These are phyloP conservation scores for Himalopsyche kuldschensis DNA, from an alignment of 2,888 invertebrate genomes.

Conservation along the genomic window DNA sequence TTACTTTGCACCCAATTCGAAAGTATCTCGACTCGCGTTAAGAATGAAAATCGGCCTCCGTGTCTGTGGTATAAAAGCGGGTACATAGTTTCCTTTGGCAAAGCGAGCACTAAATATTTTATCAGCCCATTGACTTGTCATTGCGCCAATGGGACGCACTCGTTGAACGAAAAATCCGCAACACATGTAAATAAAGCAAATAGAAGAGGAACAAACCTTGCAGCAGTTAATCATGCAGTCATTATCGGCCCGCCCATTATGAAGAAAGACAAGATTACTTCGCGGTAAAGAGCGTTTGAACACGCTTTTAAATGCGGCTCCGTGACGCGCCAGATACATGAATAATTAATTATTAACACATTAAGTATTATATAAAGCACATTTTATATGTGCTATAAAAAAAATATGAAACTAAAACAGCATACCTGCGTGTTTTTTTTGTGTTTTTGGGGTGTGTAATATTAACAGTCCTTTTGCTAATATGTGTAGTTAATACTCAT, in stretches of 20 bases:
- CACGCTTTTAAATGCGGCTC: background rate
- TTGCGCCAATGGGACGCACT: background rate
- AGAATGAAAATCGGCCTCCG: too few relatives aligned
- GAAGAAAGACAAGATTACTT: background rate
- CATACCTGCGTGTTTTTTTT: too few relatives aligned
- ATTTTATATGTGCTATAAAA: too few relatives aligned
- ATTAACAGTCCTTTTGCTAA: too few relatives aligned
- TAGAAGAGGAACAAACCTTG: background rate
- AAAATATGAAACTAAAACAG: too few relatives aligned
- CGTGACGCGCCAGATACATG: background rate
- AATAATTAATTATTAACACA: background rate
- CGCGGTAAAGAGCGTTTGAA: background rate
- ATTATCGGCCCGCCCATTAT: background rate
- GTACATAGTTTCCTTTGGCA: background rate
- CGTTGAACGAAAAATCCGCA: background rate
- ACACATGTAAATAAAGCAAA: background rate
- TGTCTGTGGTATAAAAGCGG: too few relatives aligned
- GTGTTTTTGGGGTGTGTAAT: too few relatives aligned
- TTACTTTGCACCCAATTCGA: too few relatives aligned
- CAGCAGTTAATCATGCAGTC: background rate
- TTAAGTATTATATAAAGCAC: background rate
- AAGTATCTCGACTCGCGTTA: too few relatives aligned
- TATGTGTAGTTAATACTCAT: too few relatives aligned
- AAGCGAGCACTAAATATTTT: background rate
- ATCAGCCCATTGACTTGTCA: background rate